Evolutionary conservation across 2,797 vertebrate genomes (phyloP), one percentile per base, ranked within the genome.

Genomic region (Gymnothorax javanicus): DNA sequence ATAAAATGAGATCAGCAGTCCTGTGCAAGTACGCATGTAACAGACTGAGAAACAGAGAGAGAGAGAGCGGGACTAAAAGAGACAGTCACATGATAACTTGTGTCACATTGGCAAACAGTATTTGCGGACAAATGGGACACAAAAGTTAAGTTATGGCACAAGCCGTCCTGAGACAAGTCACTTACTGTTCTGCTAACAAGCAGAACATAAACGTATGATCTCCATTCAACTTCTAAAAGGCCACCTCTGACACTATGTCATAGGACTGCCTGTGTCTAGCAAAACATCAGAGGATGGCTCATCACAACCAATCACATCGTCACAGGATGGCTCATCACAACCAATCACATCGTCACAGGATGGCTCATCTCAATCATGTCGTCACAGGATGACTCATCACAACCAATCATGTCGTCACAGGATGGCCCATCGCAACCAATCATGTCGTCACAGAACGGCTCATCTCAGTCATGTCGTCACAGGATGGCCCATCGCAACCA

Each of bases 171-270:
- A 11, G 27, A 27, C 69, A 71, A 73, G n/a, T 9, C 27, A 50
- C 86, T 50, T 73, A 33, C 82, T 50, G 81, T 50, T 43, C 59
- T n/a, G 33, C 58, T 54, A 0, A 20, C 52, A 56, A 33, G 56
- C 54, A 60, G 43, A 33, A 20, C 11, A 56, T 71, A 59, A 73
- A 87, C 57, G 33, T 27, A 83, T 73, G 64, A 87, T 57, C 82
- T 73, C 20, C 11, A 54, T 60, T 59, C 56, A 59, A 25, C 81
- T 73, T 59, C 58, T 71, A 54, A 67, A 83, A 83, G 69, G 62
- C 50, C 73, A 13, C 15, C 77, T 43, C 75, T 59, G 33, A 11
- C 2, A 62, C 12, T 43, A 86, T 57, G 43, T 50, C 58, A 64
- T 58, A 60, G 59, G 27, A 83, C 58, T 69, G 62, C 50, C 73